These are phyloP conservation scores for Plebejus anna DNA, from an alignment of 2,888 invertebrate species.

Conservation along the genomic window DNA sequence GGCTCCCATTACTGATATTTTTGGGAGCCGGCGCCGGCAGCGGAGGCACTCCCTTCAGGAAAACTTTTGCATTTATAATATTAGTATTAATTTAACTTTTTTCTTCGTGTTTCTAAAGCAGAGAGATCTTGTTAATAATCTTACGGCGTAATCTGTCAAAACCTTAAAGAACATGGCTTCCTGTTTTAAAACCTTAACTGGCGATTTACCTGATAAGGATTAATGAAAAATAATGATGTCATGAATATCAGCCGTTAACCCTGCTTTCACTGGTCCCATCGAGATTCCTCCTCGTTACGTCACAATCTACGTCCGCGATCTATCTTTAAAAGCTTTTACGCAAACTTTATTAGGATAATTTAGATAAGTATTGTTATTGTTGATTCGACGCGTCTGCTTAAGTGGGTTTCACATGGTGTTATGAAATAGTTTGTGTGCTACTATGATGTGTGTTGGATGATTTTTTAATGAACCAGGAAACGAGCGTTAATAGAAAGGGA, in stretches of 20 bases:
- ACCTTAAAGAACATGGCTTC: background rate
- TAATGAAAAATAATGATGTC: constrained; percentile 45
- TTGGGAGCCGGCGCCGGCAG: too few relatives aligned
- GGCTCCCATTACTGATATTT: too few relatives aligned
- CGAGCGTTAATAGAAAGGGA: background rate
- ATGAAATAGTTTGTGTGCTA: background rate
- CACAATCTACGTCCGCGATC: constrained; percentile 32
- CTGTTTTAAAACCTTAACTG: background rate
- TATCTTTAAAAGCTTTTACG: constrained; percentile 14
- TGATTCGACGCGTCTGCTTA: constrained; percentile 4
- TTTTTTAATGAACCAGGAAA: background rate
- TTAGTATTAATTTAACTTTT: background rate
- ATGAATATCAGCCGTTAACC: constrained; percentile 64
- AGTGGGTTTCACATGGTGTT: background rate
- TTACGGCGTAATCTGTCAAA: background rate
- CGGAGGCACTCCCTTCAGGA: background rate
- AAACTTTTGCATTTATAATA: background rate
- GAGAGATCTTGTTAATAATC: background rate
- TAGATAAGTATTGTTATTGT: constrained; percentile 15
- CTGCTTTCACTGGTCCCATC: constrained; percentile 60
- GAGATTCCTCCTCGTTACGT: constrained; percentile 45
- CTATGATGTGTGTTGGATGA: background rate
- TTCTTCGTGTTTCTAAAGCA: background rate
- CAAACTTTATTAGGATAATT: constrained; percentile 19
- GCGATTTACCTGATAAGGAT: constrained; percentile 52